These are phyloP conservation scores for Holcopasites calliopsidis DNA, from an alignment of 1,140 invertebrate species.

Conservation along the genomic window DNA sequence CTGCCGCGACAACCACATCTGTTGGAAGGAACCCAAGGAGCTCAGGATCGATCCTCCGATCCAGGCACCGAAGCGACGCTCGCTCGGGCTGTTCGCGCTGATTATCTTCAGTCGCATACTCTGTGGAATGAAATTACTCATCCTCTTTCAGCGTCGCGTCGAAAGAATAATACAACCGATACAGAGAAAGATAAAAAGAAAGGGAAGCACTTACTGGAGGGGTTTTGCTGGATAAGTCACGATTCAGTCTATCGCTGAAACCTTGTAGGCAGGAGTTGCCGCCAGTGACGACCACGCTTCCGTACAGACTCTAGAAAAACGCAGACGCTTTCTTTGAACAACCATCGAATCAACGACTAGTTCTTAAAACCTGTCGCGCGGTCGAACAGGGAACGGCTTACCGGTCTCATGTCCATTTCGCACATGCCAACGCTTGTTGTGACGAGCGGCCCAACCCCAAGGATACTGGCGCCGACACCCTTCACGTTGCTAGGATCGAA, in stretches of 20 bases:
- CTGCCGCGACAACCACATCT: conserved; percentile 98
- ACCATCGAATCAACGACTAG: no score
- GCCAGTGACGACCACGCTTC: conserved; percentile 93
- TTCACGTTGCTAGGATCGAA: conserved; percentile 87
- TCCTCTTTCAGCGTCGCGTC: not conserved
- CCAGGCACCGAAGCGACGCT: conserved; percentile 96
- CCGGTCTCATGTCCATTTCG: conserved; percentile 95
- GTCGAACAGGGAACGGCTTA: conserved; percentile 72
- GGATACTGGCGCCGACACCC: conserved; percentile 82
- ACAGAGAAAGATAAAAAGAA: not conserved
- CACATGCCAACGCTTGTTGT: conserved; percentile 95
- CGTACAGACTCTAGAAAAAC: conserved; percentile 84
- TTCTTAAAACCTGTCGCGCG: not conserved
- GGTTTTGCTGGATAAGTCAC: conserved; percentile 91
- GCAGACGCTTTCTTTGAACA: not conserved
- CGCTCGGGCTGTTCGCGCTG: conserved; percentile 89
- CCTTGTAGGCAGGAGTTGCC: conserved; percentile 91
- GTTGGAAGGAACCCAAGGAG: conserved; percentile 97
- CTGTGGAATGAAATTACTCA: conserved; percentile 73
- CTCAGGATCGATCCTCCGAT: conserved; percentile 97
- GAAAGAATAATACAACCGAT: not conserved
- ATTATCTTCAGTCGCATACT: conserved; percentile 93
- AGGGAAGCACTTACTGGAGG: conserved; percentile 83
- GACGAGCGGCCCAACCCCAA: conserved; percentile 86
- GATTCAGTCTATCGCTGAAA: conserved; percentile 90